A percentile compares a stretch with the other conserved stretches of the same genome.
Conservation (phyloP, 2,888 invertebrate genomes). For the Liodrosophila aerea region DNA sequence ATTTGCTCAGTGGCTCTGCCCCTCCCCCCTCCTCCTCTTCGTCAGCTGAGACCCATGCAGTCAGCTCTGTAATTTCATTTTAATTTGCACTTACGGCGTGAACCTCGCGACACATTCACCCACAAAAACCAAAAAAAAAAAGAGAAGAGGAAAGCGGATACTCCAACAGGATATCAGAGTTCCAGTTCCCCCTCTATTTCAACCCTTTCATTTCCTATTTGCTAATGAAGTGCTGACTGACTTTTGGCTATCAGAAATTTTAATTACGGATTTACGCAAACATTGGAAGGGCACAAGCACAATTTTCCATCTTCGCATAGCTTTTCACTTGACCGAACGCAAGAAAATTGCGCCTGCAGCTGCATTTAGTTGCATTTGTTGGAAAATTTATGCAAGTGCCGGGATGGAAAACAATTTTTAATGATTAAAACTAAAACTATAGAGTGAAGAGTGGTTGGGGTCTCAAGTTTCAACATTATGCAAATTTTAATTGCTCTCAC, state of each 20-base stretch:
- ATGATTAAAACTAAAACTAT: no score
- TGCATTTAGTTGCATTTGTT: slow-evolving; percentile 30
- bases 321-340: slow-evolving; percentile 12
- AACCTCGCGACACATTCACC: slow-evolving; percentile 58
- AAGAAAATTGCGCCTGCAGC: not conserved
- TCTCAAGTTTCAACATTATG: slow-evolving; percentile 22
- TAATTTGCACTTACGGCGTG: slow-evolving; percentile 66
- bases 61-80: slow-evolving; percentile 65
- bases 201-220: slow-evolving; percentile 26
- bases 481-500: slow-evolving; percentile 23
- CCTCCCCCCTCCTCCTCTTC: no score
- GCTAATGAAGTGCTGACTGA: slow-evolving; percentile 51
- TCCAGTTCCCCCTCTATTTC: not conserved
- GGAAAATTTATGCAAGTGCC: slow-evolving; percentile 17
- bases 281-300: slow-evolving; percentile 42
- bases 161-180: slow-evolving; percentile 18
- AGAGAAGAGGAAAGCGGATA: slow-evolving; percentile 45
- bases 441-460: no score
- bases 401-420: not conserved
- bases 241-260: slow-evolving; percentile 39
- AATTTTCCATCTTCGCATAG: slow-evolving; percentile 35
- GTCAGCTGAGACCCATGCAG: slow-evolving; percentile 22
- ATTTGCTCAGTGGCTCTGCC: slow-evolving; percentile 37
- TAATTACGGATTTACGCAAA: slow-evolving; percentile 66
- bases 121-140: no score